Conservation (phyloP, 2,888 invertebrate genomes). For the Drosophila hamatofila region DNA sequence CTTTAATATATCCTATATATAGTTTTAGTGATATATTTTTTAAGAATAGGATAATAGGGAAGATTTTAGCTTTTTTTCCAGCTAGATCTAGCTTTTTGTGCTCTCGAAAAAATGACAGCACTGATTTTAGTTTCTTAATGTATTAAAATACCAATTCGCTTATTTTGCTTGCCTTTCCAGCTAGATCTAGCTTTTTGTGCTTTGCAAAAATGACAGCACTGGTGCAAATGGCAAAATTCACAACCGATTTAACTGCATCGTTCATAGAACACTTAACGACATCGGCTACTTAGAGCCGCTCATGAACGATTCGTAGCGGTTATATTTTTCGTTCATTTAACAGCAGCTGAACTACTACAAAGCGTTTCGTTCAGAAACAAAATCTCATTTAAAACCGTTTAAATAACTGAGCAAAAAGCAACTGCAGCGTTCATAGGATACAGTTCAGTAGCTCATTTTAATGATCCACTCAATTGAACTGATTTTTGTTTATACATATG, state of each 20-base stretch:
- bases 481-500: neutral
- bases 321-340: neutral
- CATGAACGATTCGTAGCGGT: neutral
- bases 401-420: neutral
- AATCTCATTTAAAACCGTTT: neutral
- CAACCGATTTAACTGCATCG: neutral
- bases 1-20: no score
- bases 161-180: no score
- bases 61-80: no score
- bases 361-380: neutral
- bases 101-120: no score
- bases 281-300: neutral
- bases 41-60: no score
- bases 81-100: no score
- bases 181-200: no score
- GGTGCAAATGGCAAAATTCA: neutral
- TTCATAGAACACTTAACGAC: neutral
- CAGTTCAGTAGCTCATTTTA: constrained; percentile 2
- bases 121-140: no score
- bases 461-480: neutral
- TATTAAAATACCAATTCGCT: no score
- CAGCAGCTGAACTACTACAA: neutral
- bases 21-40: no score
- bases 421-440: neutral
- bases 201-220: no score